Evolutionary conservation across 2,113 vertebrate genomes (phyloP).

Genomic region (Gallinago jamesoni): DNA sequence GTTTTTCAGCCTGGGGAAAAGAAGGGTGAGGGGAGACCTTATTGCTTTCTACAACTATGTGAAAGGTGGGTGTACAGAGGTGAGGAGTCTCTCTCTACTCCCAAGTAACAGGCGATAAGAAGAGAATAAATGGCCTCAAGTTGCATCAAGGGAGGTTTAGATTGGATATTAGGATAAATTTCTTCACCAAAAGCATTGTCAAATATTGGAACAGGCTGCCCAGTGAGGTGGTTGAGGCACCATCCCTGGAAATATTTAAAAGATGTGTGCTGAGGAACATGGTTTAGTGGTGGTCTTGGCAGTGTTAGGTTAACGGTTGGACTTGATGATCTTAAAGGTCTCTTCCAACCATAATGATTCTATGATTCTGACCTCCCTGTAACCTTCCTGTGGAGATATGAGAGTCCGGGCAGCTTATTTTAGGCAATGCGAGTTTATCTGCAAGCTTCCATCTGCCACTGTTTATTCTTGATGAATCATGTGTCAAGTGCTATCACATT

Average conservation of each 20-base stretch:
- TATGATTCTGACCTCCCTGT: not conserved
- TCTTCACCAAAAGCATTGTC: not conserved
- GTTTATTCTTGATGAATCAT: not conserved
- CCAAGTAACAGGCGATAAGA: not conserved
- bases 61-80: not conserved
- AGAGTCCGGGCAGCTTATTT: not conserved
- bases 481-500: not conserved
- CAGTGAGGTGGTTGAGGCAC: not conserved
- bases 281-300: not conserved
- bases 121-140: not conserved
- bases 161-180: not conserved
- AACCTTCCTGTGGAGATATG: not conserved
- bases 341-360: not conserved
- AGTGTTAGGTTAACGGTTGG: not conserved
- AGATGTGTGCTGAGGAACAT: not conserved
- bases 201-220: not conserved
- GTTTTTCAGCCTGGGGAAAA: not conserved
- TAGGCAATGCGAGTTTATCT: not conserved
- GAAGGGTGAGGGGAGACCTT: not conserved
- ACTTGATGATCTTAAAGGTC: not conserved
- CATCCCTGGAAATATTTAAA: not conserved
- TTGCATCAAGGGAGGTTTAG: not conserved
- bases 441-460: slow-evolving; percentile 8
- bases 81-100: not conserved
- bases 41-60: not conserved